phyloP scores from a whole-genome alignment of 1,140 invertebrate genomes.

The Drosophila miranda region DNA sequence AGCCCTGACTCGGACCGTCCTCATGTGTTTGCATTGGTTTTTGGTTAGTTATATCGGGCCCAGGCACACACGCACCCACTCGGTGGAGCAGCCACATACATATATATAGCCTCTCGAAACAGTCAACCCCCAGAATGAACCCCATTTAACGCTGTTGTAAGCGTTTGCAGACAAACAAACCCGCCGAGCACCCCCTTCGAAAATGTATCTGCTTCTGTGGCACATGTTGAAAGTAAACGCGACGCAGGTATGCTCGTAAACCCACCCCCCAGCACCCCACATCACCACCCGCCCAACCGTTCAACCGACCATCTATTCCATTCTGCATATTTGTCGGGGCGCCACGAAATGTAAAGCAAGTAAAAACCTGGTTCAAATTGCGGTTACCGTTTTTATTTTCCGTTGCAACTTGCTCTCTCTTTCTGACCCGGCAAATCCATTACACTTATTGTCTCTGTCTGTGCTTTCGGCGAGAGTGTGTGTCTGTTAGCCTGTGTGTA shows the following conservation, averaged over 20 bases:
- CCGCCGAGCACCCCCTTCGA: slow-evolving; percentile 8
- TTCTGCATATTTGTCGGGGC: slow-evolving; percentile 77
- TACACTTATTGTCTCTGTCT: slow-evolving; percentile 37
- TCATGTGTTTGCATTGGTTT: slow-evolving; percentile 49
- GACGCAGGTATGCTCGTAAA: slow-evolving; percentile 30
- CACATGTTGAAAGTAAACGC: slow-evolving; percentile 75
- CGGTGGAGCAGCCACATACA: too few relatives aligned
- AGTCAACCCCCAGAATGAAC: slow-evolving; percentile 28
- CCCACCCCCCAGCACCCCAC: slow-evolving; percentile 1
- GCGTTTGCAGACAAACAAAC: slow-evolving; percentile 45
- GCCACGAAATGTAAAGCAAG: slow-evolving; percentile 67
- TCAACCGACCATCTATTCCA: slow-evolving; percentile 38
- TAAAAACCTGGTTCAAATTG: slow-evolving; percentile 76
- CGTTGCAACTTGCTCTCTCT: slow-evolving; percentile 19
- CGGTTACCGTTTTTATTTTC: slow-evolving; percentile 67
- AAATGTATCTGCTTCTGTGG: slow-evolving; percentile 48
- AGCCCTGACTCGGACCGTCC: neutral
- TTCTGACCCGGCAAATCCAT: slow-evolving; percentile 20
- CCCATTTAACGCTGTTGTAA: slow-evolving; percentile 62
- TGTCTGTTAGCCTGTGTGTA: slow-evolving; percentile 34
- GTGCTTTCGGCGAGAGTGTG: slow-evolving; percentile 17
- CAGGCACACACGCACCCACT: slow-evolving; percentile 3
- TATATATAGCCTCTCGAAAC: slow-evolving; percentile 1
- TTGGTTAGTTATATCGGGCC: slow-evolving; percentile 48
- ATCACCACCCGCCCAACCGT: neutral